Conservation (phyloP, 2,888 invertebrate genomes). For the Sarcophaga carnaria region DNA sequence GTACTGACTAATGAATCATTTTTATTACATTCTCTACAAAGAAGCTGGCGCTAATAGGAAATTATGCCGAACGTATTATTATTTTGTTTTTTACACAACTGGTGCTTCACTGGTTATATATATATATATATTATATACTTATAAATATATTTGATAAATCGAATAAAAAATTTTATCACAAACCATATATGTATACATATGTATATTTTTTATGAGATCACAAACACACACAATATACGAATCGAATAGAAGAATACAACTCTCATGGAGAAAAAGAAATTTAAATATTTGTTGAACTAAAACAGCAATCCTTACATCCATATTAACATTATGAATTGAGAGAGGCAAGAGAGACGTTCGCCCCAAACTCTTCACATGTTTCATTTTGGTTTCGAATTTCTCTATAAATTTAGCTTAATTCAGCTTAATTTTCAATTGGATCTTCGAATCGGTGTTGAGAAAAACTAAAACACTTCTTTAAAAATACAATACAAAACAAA, state of each 20-base stretch:
- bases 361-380: slow-evolving; percentile 47
- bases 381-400: slow-evolving; percentile 74
- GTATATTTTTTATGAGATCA: slow-evolving; percentile 51
- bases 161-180: slow-evolving; percentile 38
- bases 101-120: not conserved
- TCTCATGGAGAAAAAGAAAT: slow-evolving; percentile 10
- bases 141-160: not conserved
- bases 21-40: not conserved
- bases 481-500: not conserved
- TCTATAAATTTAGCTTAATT: slow-evolving; percentile 79
- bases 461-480: slow-evolving; percentile 26
- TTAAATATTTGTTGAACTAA: slow-evolving; percentile 27
- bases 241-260: not conserved
- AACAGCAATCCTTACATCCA: slow-evolving; percentile 43
- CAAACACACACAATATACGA: slow-evolving; percentile 24
- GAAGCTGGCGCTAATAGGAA: slow-evolving; percentile 49
- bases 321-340: slow-evolving; percentile 20
- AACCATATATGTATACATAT: slow-evolving; percentile 36
- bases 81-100: slow-evolving; percentile 18
- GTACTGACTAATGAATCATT: not conserved
- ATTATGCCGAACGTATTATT: slow-evolving; percentile 18
- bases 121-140: no score
- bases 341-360: not conserved
- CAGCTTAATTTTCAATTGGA: slow-evolving; percentile 23
- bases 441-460: slow-evolving; percentile 29